These are phyloP conservation scores for Teleopsis dalmanni DNA, from an alignment of 1,140 invertebrate species.

Conservation along the genomic window DNA sequence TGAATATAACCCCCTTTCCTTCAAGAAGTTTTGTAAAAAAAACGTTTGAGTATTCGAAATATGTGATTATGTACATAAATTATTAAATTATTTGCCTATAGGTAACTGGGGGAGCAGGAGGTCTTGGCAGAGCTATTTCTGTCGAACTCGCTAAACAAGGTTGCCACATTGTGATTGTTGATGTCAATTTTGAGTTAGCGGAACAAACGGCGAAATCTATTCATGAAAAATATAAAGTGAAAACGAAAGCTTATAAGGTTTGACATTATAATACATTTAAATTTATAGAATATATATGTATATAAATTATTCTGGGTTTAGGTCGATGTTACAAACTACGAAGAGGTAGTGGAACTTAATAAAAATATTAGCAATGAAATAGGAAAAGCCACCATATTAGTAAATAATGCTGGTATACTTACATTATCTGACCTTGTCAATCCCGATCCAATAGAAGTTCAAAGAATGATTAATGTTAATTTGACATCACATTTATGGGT, in stretches of 20 bases:
- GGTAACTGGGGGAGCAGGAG: conserved; percentile 16
- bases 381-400: conserved; percentile 13
- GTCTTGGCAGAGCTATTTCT: conserved; percentile 14
- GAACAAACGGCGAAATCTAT: conserved; percentile 9
- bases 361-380: conserved; percentile 11
- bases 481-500: conserved; percentile 14
- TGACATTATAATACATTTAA: not conserved
- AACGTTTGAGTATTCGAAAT: too few species aligned
- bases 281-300: too few species aligned
- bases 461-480: conserved; percentile 13
- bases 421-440: not conserved
- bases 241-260: conserved; percentile 13
- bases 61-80: too few species aligned
- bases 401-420: conserved; percentile 19
- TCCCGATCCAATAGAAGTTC: not conserved
- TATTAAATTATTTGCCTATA: too few species aligned
- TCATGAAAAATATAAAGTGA: conserved; percentile 7
- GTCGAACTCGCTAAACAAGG: conserved; percentile 13
- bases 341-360: conserved; percentile 5
- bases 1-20: too few species aligned
- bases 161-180: conserved; percentile 11
- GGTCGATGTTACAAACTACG: conserved; percentile 9
- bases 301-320: too few species aligned
- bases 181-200: conserved; percentile 4
- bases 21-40: too few species aligned